A percentile compares a stretch with the other conserved stretches of the same genome.
Conservation (phyloP, 2,113 vertebrate species). For the Panthera uncia region DNA sequence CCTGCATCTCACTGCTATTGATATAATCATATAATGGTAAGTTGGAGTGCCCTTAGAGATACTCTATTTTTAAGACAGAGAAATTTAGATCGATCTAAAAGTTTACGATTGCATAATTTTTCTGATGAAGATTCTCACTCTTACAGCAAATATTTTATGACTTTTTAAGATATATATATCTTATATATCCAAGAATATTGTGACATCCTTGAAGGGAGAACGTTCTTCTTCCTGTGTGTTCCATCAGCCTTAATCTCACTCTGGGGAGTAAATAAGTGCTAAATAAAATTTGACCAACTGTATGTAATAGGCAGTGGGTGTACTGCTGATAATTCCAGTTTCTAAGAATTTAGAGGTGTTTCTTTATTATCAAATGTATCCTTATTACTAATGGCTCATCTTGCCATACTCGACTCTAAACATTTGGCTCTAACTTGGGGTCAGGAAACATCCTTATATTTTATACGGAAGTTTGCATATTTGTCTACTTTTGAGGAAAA, state of each 20-base stretch:
- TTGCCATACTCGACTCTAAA: neutral
- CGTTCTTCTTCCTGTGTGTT: neutral
- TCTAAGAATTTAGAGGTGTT: neutral
- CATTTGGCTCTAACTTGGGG: neutral
- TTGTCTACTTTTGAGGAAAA: neutral
- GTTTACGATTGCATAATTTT: neutral
- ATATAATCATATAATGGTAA: neutral
- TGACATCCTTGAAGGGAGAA: neutral
- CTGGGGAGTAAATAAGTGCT: neutral
- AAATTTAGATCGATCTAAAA: conserved; percentile 37
- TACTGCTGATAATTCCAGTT: neutral
- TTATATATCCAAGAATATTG: neutral
- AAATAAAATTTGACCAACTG: neutral
- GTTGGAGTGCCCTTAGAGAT: neutral
- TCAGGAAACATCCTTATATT: neutral
- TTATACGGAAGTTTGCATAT: neutral
- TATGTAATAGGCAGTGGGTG: neutral
- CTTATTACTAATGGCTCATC: neutral
- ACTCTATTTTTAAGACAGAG: neutral
- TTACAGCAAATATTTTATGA: neutral
- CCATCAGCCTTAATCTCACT: neutral
- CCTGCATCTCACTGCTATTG: neutral
- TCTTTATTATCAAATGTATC: neutral
- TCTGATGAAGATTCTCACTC: neutral
- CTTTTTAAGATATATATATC: neutral